phyloP scores from a whole-genome alignment of 2,888 invertebrate species.

The Plebejus anna region DNA sequence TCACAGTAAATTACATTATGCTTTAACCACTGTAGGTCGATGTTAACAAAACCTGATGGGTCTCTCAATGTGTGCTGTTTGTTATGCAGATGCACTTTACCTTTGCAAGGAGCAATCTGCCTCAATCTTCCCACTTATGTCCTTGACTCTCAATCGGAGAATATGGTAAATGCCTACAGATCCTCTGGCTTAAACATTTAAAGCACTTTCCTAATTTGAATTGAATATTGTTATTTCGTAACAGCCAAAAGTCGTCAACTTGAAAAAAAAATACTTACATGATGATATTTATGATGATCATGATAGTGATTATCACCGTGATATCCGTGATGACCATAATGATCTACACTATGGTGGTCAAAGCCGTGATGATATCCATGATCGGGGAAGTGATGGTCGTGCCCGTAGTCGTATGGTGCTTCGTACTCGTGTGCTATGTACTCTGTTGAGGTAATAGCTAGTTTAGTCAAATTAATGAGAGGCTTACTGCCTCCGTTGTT shows the following conservation, averaged over 20 bases:
- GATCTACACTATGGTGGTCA: constrained; percentile 44
- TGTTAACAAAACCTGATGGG: constrained; percentile 5
- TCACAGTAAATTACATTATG: neutral
- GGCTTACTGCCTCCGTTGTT: too few relatives aligned
- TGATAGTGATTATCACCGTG: constrained; percentile 43
- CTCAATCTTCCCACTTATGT: constrained; percentile 1
- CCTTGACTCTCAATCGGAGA: constrained; percentile 6
- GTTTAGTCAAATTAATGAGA: neutral
- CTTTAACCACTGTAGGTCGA: neutral
- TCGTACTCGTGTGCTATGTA: constrained; percentile 61
- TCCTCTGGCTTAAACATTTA: neutral
- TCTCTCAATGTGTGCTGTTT: constrained; percentile 9
- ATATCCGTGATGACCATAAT: constrained; percentile 38
- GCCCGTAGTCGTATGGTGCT: constrained; percentile 53
- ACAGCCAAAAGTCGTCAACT: neutral
- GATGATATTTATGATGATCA: constrained; percentile 35
- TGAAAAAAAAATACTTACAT: constrained; percentile 48
- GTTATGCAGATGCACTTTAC: constrained; percentile 15
- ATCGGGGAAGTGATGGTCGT: constrained; percentile 48
- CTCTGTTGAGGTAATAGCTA: constrained; percentile 43
- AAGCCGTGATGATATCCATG: constrained; percentile 44
- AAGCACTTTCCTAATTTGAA: neutral
- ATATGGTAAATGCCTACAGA: neutral
- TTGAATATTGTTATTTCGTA: neutral
- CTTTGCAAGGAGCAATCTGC: neutral